Base-by-base conservation (phyloP, 2,113 vertebrate genomes). In the Emydura subglobosa region DNA sequence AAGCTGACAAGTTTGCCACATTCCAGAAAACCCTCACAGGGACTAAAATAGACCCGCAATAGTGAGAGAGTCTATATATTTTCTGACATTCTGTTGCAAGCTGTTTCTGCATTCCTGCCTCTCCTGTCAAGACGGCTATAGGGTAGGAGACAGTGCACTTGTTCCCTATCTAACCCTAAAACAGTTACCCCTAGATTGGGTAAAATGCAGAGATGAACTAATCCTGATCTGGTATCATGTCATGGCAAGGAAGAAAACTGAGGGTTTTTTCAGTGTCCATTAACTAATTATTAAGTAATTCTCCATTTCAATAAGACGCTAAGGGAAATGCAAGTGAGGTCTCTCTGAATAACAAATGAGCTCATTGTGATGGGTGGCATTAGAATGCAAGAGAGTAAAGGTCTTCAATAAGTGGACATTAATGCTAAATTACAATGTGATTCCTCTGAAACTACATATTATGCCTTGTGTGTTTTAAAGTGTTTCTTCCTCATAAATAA, bases 401-500 rank as follows among this genome's bases (percentile, higher is more conserved):
- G 42, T 86, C 83, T 91, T 76, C 49, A 96, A 95, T 86, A 97
- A 95, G 82, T 47, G 95, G n/a, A 50, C 83, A 86, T 94, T 95
- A 97, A 97, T 96, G 50, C 57, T 92, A 27, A 92, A 87, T 93
- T 96, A 59, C 72, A 89, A 50, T 79, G 82, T 76, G 25, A 7
- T 25, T 81, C 42, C 74, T n/a, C 78, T 39, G 90, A 83, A 89
- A 92, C 93, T 93, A 88, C 25, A 27, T 90, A 93, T 91, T 94
- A 94, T 19, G 85, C 29, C n/a, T 94, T 86, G 86, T 91, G 83
- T 34, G 59, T 85, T 95, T 51, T 89, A 86, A 93, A 95, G 12
- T 39, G 22, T 2, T 94, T 94, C 72, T 96, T 49, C 74, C 44
- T 82, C 90, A 91, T 89, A 94, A 96, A 94, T 97, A 97, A 89